A percentile compares a stretch with the other conserved stretches of the same genome.
These are phyloP conservation scores for Brachionichthys hirsutus DNA, from an alignment of 2,113 vertebrate species.

Conservation along the genomic window DNA sequence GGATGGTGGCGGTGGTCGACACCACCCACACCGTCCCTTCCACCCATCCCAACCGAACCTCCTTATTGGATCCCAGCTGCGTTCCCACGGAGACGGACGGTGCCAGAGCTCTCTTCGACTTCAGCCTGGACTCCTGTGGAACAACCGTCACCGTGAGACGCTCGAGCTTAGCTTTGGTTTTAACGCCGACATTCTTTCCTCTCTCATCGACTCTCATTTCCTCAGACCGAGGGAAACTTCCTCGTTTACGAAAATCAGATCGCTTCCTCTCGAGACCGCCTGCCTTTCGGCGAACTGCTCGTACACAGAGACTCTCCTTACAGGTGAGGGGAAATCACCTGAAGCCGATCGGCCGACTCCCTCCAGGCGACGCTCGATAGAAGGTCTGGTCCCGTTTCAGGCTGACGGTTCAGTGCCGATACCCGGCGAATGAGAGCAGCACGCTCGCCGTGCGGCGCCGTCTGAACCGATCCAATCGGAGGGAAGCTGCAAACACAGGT, in stretches of 20 bases:
- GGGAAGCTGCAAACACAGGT: slow-evolving; percentile 17
- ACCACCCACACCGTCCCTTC: slow-evolving; percentile 58
- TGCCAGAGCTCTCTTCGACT: slow-evolving; percentile 67
- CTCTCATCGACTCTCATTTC: slow-evolving; percentile 2
- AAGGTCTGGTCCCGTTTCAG: slow-evolving; percentile 29
- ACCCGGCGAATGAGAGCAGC: slow-evolving; percentile 50
- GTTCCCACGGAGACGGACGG: slow-evolving; percentile 59
- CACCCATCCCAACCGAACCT: slow-evolving; percentile 55
- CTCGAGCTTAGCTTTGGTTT: too few species aligned
- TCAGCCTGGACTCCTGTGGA: slow-evolving; percentile 67
- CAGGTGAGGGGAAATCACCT: slow-evolving; percentile 50
- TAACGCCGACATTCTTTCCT: too few species aligned
- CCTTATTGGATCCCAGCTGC: slow-evolving; percentile 61
- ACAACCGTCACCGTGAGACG: slow-evolving; percentile 57
- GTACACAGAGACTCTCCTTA: slow-evolving; percentile 70
- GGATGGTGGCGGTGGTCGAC: slow-evolving; percentile 62
- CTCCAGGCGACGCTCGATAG: too few species aligned
- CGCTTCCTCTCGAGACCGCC: slow-evolving; percentile 46
- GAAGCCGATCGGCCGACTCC: too few species aligned
- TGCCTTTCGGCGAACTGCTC: slow-evolving; percentile 43
- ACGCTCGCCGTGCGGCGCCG: not conserved
- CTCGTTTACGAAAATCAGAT: slow-evolving; percentile 77
- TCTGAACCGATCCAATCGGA: not conserved
- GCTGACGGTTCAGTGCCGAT: slow-evolving; percentile 66
- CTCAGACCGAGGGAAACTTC: slow-evolving; percentile 59